Evolutionary conservation across 2,888 invertebrate genomes (phyloP).

Genomic region (Sminthurinus aureus): DNA sequence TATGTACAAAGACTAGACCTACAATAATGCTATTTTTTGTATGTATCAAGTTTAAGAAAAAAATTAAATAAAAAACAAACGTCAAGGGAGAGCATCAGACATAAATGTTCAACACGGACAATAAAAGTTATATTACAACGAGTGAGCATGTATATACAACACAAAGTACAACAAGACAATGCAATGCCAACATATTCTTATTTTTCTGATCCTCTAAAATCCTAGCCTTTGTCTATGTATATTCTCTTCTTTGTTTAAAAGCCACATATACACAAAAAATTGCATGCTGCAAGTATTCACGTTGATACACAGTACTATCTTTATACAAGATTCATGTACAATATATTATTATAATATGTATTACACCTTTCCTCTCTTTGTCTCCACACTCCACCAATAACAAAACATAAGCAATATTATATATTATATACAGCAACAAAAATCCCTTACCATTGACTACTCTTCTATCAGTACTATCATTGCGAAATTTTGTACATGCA

Average conservation of each 20-base stretch:
- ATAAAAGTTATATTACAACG: background rate
- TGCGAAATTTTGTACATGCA: background rate
- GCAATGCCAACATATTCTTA: conserved; percentile 14
- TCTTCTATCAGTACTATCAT: background rate
- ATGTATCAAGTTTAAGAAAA: background rate
- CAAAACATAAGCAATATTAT: background rate
- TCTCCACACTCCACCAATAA: background rate
- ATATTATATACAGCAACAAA: background rate
- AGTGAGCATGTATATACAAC: too few species aligned
- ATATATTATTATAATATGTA: background rate
- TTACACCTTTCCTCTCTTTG: background rate
- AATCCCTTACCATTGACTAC: background rate
- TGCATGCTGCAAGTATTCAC: background rate
- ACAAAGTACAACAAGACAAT: conserved; percentile 12
- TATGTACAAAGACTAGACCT: background rate
- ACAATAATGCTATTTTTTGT: background rate
- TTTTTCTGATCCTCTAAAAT: background rate
- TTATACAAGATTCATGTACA: too few species aligned
- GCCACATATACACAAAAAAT: background rate
- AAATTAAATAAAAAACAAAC: background rate
- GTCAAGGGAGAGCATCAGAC: background rate
- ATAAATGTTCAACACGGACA: conserved; percentile 13
- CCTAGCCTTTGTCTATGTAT: conserved; percentile 1
- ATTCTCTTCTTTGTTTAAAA: background rate
- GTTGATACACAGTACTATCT: background rate